Conservation (phyloP, 2,888 invertebrate species). For the Operophtera brumata region DNA sequence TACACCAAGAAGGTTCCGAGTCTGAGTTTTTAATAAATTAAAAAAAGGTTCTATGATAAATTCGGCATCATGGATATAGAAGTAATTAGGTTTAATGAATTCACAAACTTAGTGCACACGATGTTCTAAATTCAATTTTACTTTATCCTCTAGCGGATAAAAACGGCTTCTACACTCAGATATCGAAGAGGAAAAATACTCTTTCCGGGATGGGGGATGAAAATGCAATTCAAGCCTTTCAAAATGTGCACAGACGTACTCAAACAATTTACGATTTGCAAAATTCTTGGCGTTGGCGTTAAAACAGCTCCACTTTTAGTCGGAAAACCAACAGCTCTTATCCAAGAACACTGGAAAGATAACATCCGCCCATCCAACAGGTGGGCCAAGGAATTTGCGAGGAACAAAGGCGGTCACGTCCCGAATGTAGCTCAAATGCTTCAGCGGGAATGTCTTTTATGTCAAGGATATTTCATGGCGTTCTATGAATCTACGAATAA, state of each 20-base stretch:
- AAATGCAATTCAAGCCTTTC: too few relatives aligned
- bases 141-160: too few relatives aligned
- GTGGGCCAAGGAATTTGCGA: constrained; percentile 23
- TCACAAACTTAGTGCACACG: too few relatives aligned
- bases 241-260: not conserved
- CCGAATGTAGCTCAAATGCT: constrained; percentile 10
- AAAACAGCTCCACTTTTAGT: constrained; percentile 1
- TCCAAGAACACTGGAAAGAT: constrained; percentile 20
- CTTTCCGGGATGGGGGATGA: too few relatives aligned
- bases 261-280: not conserved
- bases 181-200: too few relatives aligned
- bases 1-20: too few relatives aligned
- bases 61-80: too few relatives aligned
- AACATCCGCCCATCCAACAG: constrained; percentile 24
- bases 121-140: too few relatives aligned
- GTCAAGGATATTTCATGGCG: constrained; percentile 11
- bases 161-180: too few relatives aligned
- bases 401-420: constrained; percentile 23
- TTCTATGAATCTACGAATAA: not conserved
- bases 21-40: too few relatives aligned
- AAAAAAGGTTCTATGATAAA: too few relatives aligned
- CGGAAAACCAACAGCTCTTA: constrained; percentile 4
- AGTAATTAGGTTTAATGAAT: too few relatives aligned
- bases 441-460: constrained; percentile 14
- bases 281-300: not conserved